Conservation (phyloP, 53 echinoderm and acorn worm genomes). For the Astropecten irregularis region DNA sequence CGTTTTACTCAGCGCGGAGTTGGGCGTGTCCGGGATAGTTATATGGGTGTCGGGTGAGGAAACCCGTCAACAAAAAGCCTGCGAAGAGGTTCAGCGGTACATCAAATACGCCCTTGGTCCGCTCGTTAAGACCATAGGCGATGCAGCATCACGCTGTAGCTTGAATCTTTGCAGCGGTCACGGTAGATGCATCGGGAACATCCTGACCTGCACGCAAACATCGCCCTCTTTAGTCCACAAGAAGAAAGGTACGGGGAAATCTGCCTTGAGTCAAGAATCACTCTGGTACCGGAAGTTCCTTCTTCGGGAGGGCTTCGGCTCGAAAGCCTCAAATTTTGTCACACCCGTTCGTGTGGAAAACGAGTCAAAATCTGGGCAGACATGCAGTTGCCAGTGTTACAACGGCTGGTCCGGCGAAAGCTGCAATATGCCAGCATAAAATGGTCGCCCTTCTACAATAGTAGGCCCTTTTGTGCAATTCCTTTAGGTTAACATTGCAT, state of each 20-base stretch:
- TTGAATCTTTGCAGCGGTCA: constrained; percentile 55
- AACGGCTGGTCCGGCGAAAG: not conserved
- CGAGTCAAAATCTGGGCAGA: not conserved
- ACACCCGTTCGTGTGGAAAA: too few relatives aligned
- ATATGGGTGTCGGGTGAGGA: constrained; percentile 67
- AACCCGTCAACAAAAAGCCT: constrained; percentile 8
- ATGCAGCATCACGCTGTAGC: constrained; percentile 67
- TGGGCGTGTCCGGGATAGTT: constrained; percentile 63
- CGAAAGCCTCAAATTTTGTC: not conserved
- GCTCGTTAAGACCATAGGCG: constrained; percentile 7
- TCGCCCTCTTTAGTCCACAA: not conserved
- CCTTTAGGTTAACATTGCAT: too few relatives aligned
- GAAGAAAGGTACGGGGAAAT: not conserved
- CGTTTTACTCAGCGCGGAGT: constrained; percentile 38
- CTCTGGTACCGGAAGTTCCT: too few relatives aligned
- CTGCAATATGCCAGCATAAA: not conserved
- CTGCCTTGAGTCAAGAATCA: too few relatives aligned
- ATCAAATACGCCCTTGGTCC: constrained; percentile 64
- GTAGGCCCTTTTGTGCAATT: too few relatives aligned
- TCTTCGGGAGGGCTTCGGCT: too few relatives aligned
- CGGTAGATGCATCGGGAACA: constrained; percentile 76
- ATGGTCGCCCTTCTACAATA: too few relatives aligned
- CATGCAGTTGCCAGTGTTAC: not conserved
- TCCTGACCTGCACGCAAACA: constrained; percentile 34
- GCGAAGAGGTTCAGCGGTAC: constrained; percentile 53